phyloP scores from a whole-genome alignment of 2,113 vertebrate genomes.

The Macroglossus sobrinus region DNA sequence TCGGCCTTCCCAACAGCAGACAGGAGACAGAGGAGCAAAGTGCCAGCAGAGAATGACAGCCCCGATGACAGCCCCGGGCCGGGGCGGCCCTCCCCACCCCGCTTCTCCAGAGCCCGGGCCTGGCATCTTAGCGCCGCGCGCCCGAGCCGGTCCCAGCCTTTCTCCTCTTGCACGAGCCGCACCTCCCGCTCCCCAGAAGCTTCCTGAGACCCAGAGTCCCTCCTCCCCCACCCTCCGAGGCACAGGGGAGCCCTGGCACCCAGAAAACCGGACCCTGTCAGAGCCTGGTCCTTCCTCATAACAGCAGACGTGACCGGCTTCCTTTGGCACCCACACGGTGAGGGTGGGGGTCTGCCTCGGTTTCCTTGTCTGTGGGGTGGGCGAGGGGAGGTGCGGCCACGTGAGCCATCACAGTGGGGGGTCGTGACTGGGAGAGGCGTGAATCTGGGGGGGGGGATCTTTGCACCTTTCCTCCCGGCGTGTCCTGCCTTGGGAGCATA shows the following conservation, averaged over 20 bases:
- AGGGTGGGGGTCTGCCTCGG: accelerated
- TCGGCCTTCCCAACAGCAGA: neutral
- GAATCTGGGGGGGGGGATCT: neutral
- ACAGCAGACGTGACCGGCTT: neutral
- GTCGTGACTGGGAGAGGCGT: no score
- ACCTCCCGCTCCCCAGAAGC: neutral
- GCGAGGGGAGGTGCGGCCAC: no score
- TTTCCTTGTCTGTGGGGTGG: neutral
- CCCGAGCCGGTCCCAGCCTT: accelerated
- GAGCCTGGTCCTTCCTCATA: accelerated
- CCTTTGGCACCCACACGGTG: accelerated
- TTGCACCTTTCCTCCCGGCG: neutral
- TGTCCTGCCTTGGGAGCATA: neutral
- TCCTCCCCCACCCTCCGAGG: no score
- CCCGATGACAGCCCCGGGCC: accelerated
- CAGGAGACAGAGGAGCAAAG: neutral
- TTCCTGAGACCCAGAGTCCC: no score
- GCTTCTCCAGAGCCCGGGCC: neutral
- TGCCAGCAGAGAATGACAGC: accelerated
- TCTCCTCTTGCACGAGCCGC: neutral
- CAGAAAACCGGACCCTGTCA: neutral
- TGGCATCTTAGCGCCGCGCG: no score
- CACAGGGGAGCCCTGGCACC: neutral
- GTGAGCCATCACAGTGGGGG: no score
- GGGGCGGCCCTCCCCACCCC: accelerated